Evolutionary conservation across 2,113 vertebrate species (phyloP), one percentile per base, ranked within the genome.

Genomic region (Pygoscelis antarcticus): DNA sequence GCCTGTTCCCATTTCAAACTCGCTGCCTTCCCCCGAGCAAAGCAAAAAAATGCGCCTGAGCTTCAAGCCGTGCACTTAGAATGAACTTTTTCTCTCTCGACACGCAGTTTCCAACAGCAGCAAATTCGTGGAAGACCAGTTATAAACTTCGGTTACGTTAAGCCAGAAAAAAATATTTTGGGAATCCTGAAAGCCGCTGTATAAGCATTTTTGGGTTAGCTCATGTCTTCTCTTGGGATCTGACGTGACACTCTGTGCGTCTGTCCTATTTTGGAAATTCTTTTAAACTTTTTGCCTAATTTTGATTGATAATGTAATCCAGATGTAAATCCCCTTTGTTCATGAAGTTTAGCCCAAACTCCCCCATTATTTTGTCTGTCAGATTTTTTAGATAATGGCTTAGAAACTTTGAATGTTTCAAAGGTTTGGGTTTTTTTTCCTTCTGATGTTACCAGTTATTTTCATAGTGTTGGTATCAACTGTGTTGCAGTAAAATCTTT

Each of bases 21-120:
- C 10, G 18, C 80, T 29, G 38, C 78, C 58, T 26, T 25, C 40
- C 68, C 16, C 55, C 7, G 5, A 15, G 55, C 34, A 6, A 9
- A 27, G 79, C 36, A 5, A 21, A 25, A 27, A 40, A 16, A 38
- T 1, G 21, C 13, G 3, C 3, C 15, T 4, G 30, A 60, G 47
- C 44, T 6, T 5, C 18, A 6, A 51, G 16, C 54, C 1, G 0
- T 13, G 72, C 64, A 1, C 72, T 64, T 19, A 9, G 15, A 8
- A 4, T 15, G 80, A 51, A 34, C 69, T 22, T 64, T 25, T 64
- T 20, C 52, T 18, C 57, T 46, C 42, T 32, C 77, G 13, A 7
- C 29, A 2, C 21, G 42, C n/a, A 1, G 14, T 57, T 87, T 47
- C 34, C 72, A 78, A 23, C 34, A 26, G 30, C 22, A 30, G 40